Evolutionary conservation across 2,797 vertebrate species (phyloP), one percentile per base, ranked within the genome.

Genomic region (Falco novaeseelandiae): DNA sequence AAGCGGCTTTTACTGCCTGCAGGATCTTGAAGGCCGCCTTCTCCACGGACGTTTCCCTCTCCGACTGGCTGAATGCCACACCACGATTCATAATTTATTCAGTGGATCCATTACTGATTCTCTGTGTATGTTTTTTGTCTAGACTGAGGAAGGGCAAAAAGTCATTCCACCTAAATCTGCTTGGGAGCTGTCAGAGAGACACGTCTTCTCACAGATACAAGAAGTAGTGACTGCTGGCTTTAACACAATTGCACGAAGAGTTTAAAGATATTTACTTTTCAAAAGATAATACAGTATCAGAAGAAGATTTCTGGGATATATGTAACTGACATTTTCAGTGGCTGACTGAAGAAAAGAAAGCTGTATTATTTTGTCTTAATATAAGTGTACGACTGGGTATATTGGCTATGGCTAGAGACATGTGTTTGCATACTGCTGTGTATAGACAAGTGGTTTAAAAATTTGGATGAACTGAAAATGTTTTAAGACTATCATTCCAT

Each of bases 131-230:
- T 90, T 91, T 83, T 80, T 87, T 61, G 34, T 93, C 87, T 97
- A 99, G 98, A 96, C 94, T 21, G 90, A 98, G 85, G 97, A 96
- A 83, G 96, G 98, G 87, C 94, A 97, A 88, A 97, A 97, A 96
- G 89, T 83, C 57, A 87, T 81, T 7, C 85, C 36, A 2, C 89
- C 97, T 29, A 49, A 87, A 20, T 91, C 94, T 57, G 77, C 95
- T 77, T 63, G 66, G 81, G 97, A 96, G 4, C 79, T 73, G 77
- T 94, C 97, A 49, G 93, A 71, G 88, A 95, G 34, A 58, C 97
- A 98, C 63, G 78, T 98, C 83, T 79, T 98, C 90, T 94, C 81
- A 4, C 96, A 85, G 14, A 94, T 97, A 30, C 97, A 85, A 66
- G 97, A 97, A 63, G 97, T 96, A 1, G 97, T 97, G 69, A 52